Conservation (phyloP, 2,797 vertebrate species). For the Ataeniobius toweri region DNA sequence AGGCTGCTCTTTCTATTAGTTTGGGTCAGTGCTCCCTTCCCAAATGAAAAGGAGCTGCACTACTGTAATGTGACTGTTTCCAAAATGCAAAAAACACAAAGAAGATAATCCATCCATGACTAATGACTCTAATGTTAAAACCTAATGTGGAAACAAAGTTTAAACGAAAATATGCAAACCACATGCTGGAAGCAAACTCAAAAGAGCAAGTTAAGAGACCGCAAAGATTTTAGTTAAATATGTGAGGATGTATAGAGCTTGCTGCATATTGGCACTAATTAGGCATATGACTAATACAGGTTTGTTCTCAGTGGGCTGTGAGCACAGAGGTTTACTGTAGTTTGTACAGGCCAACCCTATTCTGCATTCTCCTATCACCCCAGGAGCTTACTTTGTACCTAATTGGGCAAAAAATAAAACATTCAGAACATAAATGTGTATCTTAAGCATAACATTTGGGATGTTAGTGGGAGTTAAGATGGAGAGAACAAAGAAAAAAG, state of each 20-base stretch:
- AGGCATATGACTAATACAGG: constrained; percentile 46
- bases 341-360: constrained; percentile 41
- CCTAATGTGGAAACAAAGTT: constrained; percentile 25
- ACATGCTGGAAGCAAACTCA: constrained; percentile 14
- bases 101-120: constrained; percentile 7
- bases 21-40: constrained; percentile 66
- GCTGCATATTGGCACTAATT: constrained; percentile 51
- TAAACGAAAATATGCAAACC: constrained; percentile 8
- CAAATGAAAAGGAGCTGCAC: constrained; percentile 28
- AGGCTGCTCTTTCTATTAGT: constrained; percentile 81
- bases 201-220: constrained; percentile 15
- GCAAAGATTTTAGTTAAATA: neutral
- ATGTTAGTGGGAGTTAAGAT: constrained; percentile 2
- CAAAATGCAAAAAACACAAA: constrained; percentile 41
- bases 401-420: constrained; percentile 64
- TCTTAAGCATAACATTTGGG: neutral
- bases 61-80: constrained; percentile 27
- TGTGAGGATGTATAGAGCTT: constrained; percentile 25
- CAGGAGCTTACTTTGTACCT: constrained; percentile 52
- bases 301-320: constrained; percentile 40
- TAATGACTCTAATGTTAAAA: constrained; percentile 29
- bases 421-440: constrained; percentile 12
- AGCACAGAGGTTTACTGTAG: constrained; percentile 31
- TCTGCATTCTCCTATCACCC: constrained; percentile 45
- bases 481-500: rapidly evolving